Evolutionary conservation across 2,113 vertebrate genomes (phyloP).

Genomic region (Sitta europaea): DNA sequence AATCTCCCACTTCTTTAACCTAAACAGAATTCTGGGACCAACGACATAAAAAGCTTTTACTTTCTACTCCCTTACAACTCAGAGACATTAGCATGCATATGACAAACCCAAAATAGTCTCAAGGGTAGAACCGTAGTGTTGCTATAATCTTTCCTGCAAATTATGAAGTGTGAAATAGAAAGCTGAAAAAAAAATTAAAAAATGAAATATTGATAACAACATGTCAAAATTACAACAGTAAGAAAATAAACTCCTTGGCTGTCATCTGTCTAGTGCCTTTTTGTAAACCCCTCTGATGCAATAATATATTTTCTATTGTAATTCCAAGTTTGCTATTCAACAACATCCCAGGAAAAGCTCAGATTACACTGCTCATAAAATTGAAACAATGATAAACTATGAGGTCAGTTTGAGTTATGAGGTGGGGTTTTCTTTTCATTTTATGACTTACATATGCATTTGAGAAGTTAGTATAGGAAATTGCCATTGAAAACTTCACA

Average conservation of each 20-base stretch:
- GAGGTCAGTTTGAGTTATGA: background rate
- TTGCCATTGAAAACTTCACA: background rate
- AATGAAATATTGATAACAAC: conserved; percentile 18
- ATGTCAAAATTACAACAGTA: background rate
- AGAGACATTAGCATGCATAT: background rate
- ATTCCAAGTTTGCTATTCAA: background rate
- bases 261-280: background rate
- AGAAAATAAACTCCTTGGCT: background rate
- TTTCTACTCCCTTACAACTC: background rate
- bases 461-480: background rate
- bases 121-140: background rate
- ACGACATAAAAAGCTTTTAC: background rate
- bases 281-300: background rate
- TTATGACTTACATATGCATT: background rate
- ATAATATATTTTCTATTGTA: background rate
- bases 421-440: background rate
- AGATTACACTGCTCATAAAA: background rate
- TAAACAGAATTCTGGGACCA: background rate
- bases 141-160: background rate
- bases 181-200: background rate
- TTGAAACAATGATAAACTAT: background rate
- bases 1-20: background rate
- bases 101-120: background rate
- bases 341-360: background rate
- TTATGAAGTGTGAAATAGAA: conserved; percentile 34